Conservation (phyloP, 2,113 vertebrate species). For the Poeciliopsis retropinna region DNA sequence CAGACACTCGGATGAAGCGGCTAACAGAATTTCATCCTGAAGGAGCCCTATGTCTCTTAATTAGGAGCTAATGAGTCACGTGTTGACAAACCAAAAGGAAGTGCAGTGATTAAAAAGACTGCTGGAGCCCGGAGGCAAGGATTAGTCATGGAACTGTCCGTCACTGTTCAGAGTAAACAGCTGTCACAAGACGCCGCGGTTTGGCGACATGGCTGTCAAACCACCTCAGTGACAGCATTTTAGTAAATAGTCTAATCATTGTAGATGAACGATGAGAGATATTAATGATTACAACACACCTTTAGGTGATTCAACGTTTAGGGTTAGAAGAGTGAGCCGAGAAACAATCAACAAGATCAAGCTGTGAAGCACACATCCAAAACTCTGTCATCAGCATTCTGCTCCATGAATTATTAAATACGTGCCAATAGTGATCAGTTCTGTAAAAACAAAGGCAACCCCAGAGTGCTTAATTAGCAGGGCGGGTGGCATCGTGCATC, state of each 20-base stretch:
- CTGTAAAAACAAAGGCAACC: conserved; percentile 67
- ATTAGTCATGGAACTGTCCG: conserved; percentile 23
- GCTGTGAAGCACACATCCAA: conserved; percentile 19
- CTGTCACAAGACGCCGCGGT: background rate
- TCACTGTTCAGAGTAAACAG: conserved; percentile 25
- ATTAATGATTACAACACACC: conserved; percentile 11
- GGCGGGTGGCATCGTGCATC: conserved; percentile 64
- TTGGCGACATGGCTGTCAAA: conserved; percentile 5
- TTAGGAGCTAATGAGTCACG: conserved; percentile 38
- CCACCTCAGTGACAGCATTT: conserved; percentile 5
- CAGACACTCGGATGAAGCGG: conserved; percentile 5
- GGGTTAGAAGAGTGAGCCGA: background rate
- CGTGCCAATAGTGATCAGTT: conserved; percentile 67
- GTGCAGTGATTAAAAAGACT: conserved; percentile 35
- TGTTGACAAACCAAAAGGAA: conserved; percentile 42
- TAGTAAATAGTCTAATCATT: conserved; percentile 25
- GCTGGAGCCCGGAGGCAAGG: conserved; percentile 1
- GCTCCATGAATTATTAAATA: conserved; percentile 76
- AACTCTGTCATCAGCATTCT: conserved; percentile 33
- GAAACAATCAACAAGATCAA: background rate
- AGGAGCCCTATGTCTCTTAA: conserved; percentile 23
- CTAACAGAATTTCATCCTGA: conserved; percentile 49
- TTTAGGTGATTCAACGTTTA: conserved; percentile 1
- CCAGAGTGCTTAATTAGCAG: conserved; percentile 65
- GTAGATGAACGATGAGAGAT: conserved; percentile 21